phyloP scores from a whole-genome alignment of 37 sponge, comb jelly and placozoan genomes.

The Theonella swinhoei region DNA sequence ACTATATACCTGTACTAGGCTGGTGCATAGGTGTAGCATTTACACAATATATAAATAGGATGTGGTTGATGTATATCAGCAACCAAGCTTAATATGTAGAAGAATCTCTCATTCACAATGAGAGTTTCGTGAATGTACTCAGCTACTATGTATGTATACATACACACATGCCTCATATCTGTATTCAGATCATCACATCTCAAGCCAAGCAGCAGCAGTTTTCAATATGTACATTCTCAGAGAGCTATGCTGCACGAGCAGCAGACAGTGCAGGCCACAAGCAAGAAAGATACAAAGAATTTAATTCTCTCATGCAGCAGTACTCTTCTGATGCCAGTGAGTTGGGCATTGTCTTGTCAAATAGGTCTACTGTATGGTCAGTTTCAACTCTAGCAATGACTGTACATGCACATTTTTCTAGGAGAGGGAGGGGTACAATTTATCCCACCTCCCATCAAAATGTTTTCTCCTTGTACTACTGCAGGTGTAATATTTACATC shows the following conservation, averaged over 20 bases:
- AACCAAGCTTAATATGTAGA: too few species aligned
- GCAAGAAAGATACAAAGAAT: constrained; percentile 20
- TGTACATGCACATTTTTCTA: not conserved
- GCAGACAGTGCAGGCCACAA: not conserved
- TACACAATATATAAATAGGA: too few species aligned
- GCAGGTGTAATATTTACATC: constrained; percentile 65
- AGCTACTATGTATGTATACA: too few species aligned
- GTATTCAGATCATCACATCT: constrained; percentile 34
- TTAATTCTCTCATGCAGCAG: constrained; percentile 62
- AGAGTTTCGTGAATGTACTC: too few species aligned
- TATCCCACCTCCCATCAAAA: not conserved
- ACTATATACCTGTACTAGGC: too few species aligned
- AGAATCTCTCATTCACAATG: too few species aligned
- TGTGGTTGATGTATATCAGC: too few species aligned
- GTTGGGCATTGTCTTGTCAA: not conserved
- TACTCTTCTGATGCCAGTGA: constrained; percentile 42
- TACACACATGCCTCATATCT: not conserved
- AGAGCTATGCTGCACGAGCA: constrained; percentile 35
- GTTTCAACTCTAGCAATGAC: too few species aligned
- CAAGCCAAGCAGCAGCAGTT: not conserved
- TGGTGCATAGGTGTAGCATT: too few species aligned
- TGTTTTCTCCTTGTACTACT: too few species aligned
- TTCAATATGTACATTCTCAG: constrained; percentile 44
- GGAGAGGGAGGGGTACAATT: not conserved
- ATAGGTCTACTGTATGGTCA: not conserved